Evolutionary conservation across 1,140 invertebrate species (phyloP).

Genomic region (Drosophila orena): DNA sequence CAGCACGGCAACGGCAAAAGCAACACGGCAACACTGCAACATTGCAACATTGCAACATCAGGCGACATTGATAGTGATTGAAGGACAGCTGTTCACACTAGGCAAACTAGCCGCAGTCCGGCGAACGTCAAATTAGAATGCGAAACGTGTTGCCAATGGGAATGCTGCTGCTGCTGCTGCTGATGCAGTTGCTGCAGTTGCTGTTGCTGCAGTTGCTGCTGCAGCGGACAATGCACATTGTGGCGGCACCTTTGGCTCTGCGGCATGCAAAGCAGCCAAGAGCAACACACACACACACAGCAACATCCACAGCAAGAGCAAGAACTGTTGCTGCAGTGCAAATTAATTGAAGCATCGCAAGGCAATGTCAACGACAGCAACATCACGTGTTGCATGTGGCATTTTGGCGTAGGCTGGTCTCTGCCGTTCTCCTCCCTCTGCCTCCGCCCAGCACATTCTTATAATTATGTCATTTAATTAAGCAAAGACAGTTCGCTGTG

Average conservation of each 20-base stretch:
- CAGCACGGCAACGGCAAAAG: conserved; percentile 37
- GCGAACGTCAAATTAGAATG: conserved; percentile 84
- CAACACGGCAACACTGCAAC: conserved; percentile 14
- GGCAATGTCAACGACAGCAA: conserved; percentile 79
- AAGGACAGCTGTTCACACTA: conserved; percentile 83
- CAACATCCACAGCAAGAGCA: conserved; percentile 4
- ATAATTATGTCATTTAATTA: conserved; percentile 85
- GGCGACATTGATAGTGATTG: conserved; percentile 78
- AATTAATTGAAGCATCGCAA: conserved; percentile 81
- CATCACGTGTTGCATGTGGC: conserved; percentile 82
- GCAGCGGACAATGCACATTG: conserved; percentile 71
- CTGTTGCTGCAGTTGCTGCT: conserved; percentile 9
- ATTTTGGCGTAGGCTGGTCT: conserved; percentile 70
- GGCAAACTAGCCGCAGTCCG: conserved; percentile 40
- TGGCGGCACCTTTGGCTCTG: conserved; percentile 75
- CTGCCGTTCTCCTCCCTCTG: conserved; percentile 10
- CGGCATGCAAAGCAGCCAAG: conserved; percentile 67
- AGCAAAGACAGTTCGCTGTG: conserved; percentile 81
- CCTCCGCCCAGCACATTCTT: conserved; percentile 73
- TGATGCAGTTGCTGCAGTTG: conserved; percentile 9
- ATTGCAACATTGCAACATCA: conserved; percentile 40
- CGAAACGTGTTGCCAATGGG: conserved; percentile 81
- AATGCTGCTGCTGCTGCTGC: conserved; percentile 37
- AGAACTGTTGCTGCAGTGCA: conserved; percentile 63
- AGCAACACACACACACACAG: background rate